phyloP scores from a whole-genome alignment of 2,797 vertebrate species.

The Chloroceryle amazona region DNA sequence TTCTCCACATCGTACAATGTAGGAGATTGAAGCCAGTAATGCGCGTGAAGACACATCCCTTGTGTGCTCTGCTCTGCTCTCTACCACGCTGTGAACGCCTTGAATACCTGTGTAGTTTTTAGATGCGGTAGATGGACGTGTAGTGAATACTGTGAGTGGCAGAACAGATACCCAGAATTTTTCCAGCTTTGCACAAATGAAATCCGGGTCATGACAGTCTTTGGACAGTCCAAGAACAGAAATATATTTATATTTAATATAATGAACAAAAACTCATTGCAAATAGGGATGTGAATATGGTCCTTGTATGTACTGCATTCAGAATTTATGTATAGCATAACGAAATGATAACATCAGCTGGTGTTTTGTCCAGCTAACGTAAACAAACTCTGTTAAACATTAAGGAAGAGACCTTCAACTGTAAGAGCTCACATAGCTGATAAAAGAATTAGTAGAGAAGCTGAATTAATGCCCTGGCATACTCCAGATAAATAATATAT shows the following conservation, averaged over 20 bases:
- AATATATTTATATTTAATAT: neutral
- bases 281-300: neutral
- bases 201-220: neutral
- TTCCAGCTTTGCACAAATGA: neutral
- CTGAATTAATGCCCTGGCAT: neutral
- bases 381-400: slow-evolving; percentile 17
- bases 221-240: neutral
- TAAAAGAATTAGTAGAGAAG: slow-evolving; percentile 37
- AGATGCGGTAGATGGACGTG: neutral
- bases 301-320: neutral
- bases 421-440: neutral
- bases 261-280: neutral
- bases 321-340: neutral
- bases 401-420: neutral
- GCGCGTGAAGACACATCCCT: neutral
- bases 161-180: neutral
- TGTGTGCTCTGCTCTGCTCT: neutral
- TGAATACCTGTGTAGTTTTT: neutral
- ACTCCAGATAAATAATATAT: neutral
- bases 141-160: neutral
- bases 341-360: neutral
- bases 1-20: neutral
- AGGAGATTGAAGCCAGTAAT: neutral
- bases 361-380: neutral
- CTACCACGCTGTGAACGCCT: neutral